Evolutionary conservation across 2,888 invertebrate species (phyloP).

Genomic region (Reticulitermes lucifugus): DNA sequence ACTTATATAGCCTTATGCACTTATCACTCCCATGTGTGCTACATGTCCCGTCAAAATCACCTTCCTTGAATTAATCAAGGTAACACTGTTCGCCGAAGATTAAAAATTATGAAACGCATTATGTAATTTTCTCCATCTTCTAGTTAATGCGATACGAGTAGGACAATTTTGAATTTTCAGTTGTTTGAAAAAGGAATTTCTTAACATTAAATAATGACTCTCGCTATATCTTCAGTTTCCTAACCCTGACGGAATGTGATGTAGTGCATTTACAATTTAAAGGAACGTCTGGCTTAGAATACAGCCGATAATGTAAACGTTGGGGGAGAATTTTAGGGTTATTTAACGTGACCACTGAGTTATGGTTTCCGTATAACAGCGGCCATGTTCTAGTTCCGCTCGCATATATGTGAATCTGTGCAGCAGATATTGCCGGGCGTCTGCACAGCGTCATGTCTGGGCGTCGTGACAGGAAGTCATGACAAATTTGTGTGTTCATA

Average conservation of each 20-base stretch:
- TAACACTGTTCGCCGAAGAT: too few species aligned
- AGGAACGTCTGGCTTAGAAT: slow-evolving; percentile 10
- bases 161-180: too few species aligned
- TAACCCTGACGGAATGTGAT: background rate
- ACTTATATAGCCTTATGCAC: too few species aligned
- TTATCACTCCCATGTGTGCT: too few species aligned
- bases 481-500: slow-evolving; percentile 4
- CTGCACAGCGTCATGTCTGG: slow-evolving; percentile 9
- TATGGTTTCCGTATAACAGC: slow-evolving; percentile 45
- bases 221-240: too few species aligned
- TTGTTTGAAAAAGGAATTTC: too few species aligned
- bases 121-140: too few species aligned
- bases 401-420: background rate
- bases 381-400: slow-evolving; percentile 11
- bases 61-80: too few species aligned
- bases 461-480: background rate
- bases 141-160: too few species aligned
- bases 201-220: too few species aligned
- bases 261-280: background rate
- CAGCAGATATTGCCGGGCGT: background rate
- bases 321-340: slow-evolving; percentile 35
- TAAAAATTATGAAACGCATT: too few species aligned
- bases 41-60: too few species aligned
- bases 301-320: slow-evolving; percentile 3
- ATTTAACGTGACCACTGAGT: slow-evolving; percentile 49